Percentiles rank a stretch among this genome's conserved stretches.
These are phyloP conservation scores for Bryconaethiops microstoma DNA, from an alignment of 2,797 vertebrate genomes.

Conservation along the genomic window DNA sequence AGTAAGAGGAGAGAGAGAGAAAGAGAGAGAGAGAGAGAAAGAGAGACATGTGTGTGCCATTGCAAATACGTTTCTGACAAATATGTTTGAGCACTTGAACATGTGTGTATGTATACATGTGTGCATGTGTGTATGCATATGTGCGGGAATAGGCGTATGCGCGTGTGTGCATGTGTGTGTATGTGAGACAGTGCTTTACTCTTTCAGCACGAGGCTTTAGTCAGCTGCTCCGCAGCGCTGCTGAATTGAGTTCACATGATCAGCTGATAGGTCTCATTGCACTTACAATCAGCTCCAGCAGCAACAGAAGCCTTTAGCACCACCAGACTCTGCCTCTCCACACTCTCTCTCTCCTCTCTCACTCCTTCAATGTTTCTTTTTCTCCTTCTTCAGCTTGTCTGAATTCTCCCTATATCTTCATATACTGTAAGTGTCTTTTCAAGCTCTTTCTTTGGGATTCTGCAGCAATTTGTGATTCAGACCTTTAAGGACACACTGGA, in stretches of 20 bases:
- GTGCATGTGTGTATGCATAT: background rate
- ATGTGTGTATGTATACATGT: background rate
- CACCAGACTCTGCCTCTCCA: slow-evolving; percentile 54
- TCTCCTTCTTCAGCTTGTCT: slow-evolving; percentile 4
- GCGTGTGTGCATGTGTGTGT: slow-evolving; percentile 17
- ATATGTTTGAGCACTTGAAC: background rate
- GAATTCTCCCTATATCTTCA: background rate
- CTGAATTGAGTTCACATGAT: slow-evolving; percentile 81
- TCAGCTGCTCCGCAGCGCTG: slow-evolving; percentile 71
- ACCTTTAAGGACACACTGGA: slow-evolving; percentile 30
- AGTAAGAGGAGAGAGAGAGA: background rate
- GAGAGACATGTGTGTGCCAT: background rate
- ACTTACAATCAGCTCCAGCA: slow-evolving; percentile 57
- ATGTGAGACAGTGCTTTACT: slow-evolving; percentile 10
- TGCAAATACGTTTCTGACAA: background rate
- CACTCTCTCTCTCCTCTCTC: slow-evolving; percentile 12
- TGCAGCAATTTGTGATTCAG: background rate
- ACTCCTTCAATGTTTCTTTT: slow-evolving; percentile 8
- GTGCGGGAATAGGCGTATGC: background rate
- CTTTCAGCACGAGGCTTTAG: slow-evolving; percentile 46
- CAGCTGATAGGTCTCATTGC: slow-evolving; percentile 67
- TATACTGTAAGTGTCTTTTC: background rate
- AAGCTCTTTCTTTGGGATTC: background rate
- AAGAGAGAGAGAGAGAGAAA: background rate
- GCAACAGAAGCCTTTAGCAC: slow-evolving; percentile 54